Evolutionary conservation across 2,888 invertebrate genomes (phyloP), one percentile per base, ranked within the genome.

Genomic region (Acronicta psi): DNA sequence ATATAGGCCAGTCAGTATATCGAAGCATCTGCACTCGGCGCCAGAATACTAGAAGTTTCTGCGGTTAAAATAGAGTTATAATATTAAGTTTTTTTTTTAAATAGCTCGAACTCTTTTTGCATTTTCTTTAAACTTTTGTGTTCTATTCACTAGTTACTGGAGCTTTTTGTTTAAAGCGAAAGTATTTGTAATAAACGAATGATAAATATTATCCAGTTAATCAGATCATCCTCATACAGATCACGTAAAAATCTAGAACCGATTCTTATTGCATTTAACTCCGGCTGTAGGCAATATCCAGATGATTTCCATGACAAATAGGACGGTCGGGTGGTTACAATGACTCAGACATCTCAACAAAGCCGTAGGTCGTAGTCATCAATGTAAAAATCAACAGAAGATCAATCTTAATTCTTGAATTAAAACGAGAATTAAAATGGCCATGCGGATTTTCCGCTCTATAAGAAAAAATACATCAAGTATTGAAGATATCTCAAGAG

Each of bases 271-370:
- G 18, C 40, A 31, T 17, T 6, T 55, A 20, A 34, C 20, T 52
- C 14, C 13, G 34, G 40, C 29, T 37, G 14, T 57, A 62, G 50
- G 52, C 69, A 68, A 58, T 72, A 73, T 68, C 73, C 68, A 60
- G 64, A 68, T 64, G 58, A 73, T 73, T 69, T 73, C 57, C 69
- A 56, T 62, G 51, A 50, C 61, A 70, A 70, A 70, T 55, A 54
- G 56, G 36, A 31, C 41, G 41, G 23, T 73, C 67, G 76, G 65
- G 59, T 67, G 61, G 57, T 53, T 29, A 51, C 43, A 60, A 47
- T 76, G 75, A 76, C 57, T 76, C 75, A 77, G 69, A 38, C 18
- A 40, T 49, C 58, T 46, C 47, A 52, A 58, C 36, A 42, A 59
- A 57, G 34, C 25, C 13, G 10, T 9, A 11, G 4, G 16, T 58